Base-by-base conservation (phyloP, 2,888 invertebrate genomes). In the Polyommatus icarus region DNA sequence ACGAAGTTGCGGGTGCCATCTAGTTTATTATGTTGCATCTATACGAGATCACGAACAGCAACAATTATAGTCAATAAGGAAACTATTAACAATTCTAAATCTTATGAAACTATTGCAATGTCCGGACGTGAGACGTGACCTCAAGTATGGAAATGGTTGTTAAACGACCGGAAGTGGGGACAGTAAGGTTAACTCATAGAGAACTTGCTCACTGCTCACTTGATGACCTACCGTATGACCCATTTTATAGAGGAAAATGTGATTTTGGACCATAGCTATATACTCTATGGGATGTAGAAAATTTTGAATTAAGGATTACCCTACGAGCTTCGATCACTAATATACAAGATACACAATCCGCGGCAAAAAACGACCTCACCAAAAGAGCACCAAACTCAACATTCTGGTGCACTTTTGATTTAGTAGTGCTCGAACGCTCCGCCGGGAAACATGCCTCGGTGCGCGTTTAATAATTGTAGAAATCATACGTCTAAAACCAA, bases 1-100 rank as follows among this genome's bases (percentile, higher is more conserved):
- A 8, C 36, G 8, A 2, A 40, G 40, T 40, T 40, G 40, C 2
- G 8, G 2, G 8, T 10, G 40, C 10, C 40, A 40, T 40, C 10
- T 40, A 3, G 40, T 40, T 50, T 50, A 15, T 24, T 29, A 32
- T 71, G 15, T 20, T 71, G 5, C 1, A 18, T 18, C 50, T 5
- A 15, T 12, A 71, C 32, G 12, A 36, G n/a, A 71, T 8, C 71
- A 71, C 8, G 36, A 36, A 36, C 36, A 72, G 40, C 8, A 72
- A 72, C 36, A 40, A 72, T 40, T 72, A 72, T 72, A 36, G 72
- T 50, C 54, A 75, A 75, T 75, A 75, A 75, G 75, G 75, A 75
- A 75, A 75, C 75, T 50, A 75, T 75, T 46, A 54, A 46, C 46
- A 24, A 75, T 75, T 75, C 75, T 75, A 54, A 75, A 75, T 46